A percentile compares a stretch with the other conserved stretches of the same genome.
phyloP scores from a whole-genome alignment of 2,797 vertebrate species.

The Pipistrellus nathusii region DNA sequence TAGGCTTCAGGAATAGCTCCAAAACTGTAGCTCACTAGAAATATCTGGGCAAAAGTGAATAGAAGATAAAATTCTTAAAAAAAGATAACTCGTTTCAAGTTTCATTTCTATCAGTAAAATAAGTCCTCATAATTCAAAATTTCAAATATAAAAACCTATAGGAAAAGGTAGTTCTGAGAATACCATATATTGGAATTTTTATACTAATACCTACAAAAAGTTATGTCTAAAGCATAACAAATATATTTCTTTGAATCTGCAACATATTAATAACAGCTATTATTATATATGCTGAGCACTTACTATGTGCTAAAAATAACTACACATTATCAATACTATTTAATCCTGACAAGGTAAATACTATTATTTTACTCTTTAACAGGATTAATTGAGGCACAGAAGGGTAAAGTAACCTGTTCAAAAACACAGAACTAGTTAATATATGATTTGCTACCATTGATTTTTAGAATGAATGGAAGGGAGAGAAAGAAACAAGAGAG shows the following conservation, averaged over 20 bases:
- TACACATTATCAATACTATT: not conserved
- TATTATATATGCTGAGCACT: not conserved
- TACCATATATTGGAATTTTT: not conserved
- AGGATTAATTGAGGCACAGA: not conserved
- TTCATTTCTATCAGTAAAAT: conserved; percentile 50
- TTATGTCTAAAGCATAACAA: conserved; percentile 20
- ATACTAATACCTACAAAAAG: conserved; percentile 22
- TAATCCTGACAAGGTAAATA: not conserved
- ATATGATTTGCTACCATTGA: not conserved
- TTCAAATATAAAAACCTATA: not conserved
- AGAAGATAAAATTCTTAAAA: conserved; percentile 18
- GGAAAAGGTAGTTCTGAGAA: not conserved
- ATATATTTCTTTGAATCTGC: conserved; percentile 22
- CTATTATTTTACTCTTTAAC: conserved; percentile 2
- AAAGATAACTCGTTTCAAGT: not conserved
- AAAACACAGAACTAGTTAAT: not conserved
- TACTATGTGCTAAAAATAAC: conserved; percentile 24
- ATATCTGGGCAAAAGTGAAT: not conserved
- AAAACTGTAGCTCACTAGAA: not conserved
- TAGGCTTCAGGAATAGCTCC: not conserved
- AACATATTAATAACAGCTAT: not conserved
- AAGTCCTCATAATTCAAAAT: conserved; percentile 38
- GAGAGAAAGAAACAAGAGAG: too few species aligned
- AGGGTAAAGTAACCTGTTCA: not conserved
- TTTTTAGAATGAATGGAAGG: too few species aligned